Conservation (phyloP, 2,113 vertebrate species). For the Hippocampus guttulatus region DNA sequence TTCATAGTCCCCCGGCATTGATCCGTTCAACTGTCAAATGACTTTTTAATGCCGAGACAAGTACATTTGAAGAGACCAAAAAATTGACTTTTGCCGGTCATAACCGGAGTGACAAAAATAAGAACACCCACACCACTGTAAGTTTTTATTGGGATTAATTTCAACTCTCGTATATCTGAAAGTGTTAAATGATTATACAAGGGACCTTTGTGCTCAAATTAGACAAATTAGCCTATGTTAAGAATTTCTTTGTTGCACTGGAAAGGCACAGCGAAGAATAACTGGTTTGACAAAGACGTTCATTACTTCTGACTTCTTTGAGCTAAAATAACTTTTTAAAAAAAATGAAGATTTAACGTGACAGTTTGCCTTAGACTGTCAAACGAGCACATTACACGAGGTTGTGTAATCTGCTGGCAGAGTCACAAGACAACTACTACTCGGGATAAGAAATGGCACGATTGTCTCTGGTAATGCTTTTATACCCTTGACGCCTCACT, state of each 20-base stretch:
- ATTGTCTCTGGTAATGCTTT: conserved; percentile 1
- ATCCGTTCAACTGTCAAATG: conserved; percentile 1
- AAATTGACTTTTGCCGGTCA: neutral
- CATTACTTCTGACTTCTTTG: conserved; percentile 11
- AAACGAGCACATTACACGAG: neutral
- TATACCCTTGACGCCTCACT: neutral
- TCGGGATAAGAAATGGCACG: neutral
- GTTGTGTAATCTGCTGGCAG: neutral
- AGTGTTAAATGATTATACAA: neutral
- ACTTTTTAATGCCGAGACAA: conserved; percentile 4
- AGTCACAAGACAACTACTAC: neutral
- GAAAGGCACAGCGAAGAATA: conserved; percentile 1
- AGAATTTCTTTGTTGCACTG: conserved; percentile 3
- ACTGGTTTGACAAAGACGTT: neutral
- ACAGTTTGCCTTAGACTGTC: neutral
- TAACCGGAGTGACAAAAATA: neutral
- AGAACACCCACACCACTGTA: neutral
- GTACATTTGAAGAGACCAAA: neutral
- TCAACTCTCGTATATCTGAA: neutral
- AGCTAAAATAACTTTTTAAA: conserved; percentile 28
- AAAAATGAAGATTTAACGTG: too few relatives aligned
- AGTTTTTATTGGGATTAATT: neutral
- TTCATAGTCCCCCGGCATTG: conserved; percentile 4
- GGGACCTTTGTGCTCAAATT: conserved; percentile 11
- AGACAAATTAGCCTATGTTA: conserved; percentile 4